Percentiles rank a stretch among this genome's conserved stretches.
phyloP scores from a whole-genome alignment of 2,113 vertebrate genomes.

The Columbina picui region DNA sequence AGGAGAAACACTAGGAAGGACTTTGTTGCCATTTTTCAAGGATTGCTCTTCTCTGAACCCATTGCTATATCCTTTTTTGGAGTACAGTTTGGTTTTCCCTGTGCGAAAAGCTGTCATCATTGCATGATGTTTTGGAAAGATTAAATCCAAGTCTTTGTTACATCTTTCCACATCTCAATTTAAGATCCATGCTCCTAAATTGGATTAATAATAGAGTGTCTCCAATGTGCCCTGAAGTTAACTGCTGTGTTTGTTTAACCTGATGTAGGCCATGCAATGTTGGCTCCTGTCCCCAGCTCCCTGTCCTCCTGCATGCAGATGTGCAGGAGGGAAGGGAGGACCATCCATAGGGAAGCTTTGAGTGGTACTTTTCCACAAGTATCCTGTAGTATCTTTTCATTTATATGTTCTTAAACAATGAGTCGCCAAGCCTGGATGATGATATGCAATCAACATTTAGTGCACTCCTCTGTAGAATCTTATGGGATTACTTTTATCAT shows the following conservation, averaged over 20 bases:
- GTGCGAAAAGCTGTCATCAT: background rate
- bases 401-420: background rate
- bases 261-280: background rate
- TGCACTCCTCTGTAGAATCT: background rate
- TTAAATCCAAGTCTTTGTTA: background rate
- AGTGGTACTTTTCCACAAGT: background rate
- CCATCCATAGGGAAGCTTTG: background rate
- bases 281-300: background rate
- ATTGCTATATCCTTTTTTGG: background rate
- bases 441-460: background rate
- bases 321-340: background rate
- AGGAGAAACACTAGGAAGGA: background rate
- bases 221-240: background rate
- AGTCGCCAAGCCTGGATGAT: background rate
- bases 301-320: background rate
- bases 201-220: conserved; percentile 1
- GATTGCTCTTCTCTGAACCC: background rate
- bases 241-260: background rate
- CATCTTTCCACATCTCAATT: background rate
- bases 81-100: background rate
- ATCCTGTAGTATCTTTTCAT: background rate
- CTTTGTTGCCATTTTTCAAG: background rate
- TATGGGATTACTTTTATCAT: background rate
- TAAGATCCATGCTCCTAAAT: background rate
- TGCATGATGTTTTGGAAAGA: background rate